Evolutionary conservation across 2,797 vertebrate genomes (phyloP).

Genomic region (Hafferia zeledoni): DNA sequence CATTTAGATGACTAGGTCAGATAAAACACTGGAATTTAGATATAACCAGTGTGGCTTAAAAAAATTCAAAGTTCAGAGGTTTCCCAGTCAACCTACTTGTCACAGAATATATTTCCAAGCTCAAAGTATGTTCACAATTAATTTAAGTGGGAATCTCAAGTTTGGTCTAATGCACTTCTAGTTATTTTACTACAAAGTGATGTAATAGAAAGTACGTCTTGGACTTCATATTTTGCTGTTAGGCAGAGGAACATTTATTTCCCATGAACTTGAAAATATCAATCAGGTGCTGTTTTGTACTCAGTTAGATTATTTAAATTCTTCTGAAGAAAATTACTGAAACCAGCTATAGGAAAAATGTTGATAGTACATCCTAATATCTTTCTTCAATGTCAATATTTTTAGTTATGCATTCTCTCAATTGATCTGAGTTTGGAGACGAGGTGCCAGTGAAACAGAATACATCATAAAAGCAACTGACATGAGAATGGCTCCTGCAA

Average conservation of each 20-base stretch:
- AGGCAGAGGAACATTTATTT: not conserved
- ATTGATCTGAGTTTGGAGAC: not conserved
- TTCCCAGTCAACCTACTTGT: not conserved
- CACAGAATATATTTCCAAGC: not conserved
- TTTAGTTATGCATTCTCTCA: not conserved
- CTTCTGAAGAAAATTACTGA: not conserved
- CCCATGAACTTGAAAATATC: not conserved
- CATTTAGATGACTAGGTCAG: not conserved
- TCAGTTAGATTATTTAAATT: not conserved
- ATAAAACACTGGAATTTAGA: not conserved
- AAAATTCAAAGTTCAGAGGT: not conserved
- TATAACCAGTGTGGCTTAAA: not conserved
- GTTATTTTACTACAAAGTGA: not conserved
- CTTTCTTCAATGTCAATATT: not conserved
- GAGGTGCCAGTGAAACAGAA: not conserved
- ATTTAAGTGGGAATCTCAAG: not conserved
- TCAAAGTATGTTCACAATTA: not conserved
- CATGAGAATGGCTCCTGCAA: not conserved
- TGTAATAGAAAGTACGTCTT: not conserved
- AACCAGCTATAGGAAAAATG: not conserved
- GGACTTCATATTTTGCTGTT: not conserved
- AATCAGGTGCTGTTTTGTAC: not conserved
- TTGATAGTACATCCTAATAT: not conserved
- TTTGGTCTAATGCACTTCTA: not conserved
- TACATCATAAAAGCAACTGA: not conserved